Conservation (phyloP, 2,113 vertebrate genomes). For the Brachyistius frenatus region DNA sequence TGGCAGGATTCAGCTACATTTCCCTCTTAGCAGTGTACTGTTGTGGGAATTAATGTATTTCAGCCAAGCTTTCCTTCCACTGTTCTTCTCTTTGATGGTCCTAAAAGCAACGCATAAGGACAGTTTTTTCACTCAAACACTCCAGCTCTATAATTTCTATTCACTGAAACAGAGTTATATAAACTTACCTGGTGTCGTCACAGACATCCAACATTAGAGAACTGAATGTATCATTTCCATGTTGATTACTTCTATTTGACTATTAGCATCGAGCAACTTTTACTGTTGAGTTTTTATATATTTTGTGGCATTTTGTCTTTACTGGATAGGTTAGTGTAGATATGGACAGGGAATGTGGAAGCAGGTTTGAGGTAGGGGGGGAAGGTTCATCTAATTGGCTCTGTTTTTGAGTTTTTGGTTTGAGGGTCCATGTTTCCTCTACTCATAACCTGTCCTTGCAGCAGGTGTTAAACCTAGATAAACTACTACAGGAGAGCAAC, state of each 20-base stretch:
- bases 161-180: constrained; percentile 22
- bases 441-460: neutral
- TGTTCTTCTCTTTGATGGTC: constrained; percentile 30
- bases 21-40: constrained; percentile 47
- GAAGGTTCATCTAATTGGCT: too few relatives aligned
- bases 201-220: neutral
- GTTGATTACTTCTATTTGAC: neutral
- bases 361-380: too few relatives aligned
- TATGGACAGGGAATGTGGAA: neutral
- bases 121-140: constrained; percentile 46
- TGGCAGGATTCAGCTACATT: constrained; percentile 43
- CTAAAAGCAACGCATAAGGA: constrained; percentile 55
- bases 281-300: neutral
- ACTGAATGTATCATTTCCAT: neutral
- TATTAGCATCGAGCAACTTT: neutral
- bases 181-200: constrained; percentile 5
- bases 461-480: neutral
- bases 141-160: constrained; percentile 20
- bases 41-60: constrained; percentile 64
- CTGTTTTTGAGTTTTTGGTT: neutral
- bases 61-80: constrained; percentile 37
- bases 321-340: neutral
- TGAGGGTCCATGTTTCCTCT: neutral
- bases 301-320: neutral
- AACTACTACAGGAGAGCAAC: neutral